Conservation (phyloP, 2,113 vertebrate species). For the Neotoma lepida region DNA sequence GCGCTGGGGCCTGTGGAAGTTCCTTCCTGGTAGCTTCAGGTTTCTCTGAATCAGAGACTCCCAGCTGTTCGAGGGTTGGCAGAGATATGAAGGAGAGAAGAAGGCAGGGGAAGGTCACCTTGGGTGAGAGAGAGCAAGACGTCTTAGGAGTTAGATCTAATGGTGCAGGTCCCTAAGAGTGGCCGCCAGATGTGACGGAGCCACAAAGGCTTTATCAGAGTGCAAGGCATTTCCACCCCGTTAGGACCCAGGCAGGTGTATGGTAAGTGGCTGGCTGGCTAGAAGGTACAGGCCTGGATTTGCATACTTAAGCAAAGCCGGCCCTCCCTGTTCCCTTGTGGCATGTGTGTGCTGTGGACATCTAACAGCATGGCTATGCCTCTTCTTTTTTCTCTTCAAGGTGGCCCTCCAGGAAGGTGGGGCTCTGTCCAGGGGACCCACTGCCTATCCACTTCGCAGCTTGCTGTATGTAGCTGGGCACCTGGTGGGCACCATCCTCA, state of each 20-base stretch:
- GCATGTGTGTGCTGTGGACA: no score
- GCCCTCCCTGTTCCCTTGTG: background rate
- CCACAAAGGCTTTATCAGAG: background rate
- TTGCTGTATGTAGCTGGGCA: background rate
- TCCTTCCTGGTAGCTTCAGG: background rate
- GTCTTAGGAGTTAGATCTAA: background rate
- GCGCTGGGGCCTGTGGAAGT: background rate
- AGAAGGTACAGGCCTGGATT: background rate
- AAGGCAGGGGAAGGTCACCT: background rate
- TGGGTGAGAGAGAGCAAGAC: no score
- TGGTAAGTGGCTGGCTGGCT: background rate
- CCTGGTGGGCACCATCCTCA: background rate
- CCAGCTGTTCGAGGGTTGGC: background rate
- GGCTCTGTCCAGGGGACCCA: background rate
- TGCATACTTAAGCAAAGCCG: background rate
- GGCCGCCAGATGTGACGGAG: background rate
- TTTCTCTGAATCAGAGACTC: background rate
- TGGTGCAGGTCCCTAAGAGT: background rate
- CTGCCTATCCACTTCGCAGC: background rate
- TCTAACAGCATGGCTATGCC: background rate
- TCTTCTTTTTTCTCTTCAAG: background rate
- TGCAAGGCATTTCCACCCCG: background rate
- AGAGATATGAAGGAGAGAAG: background rate
- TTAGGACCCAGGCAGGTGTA: background rate
- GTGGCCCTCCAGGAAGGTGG: background rate